Evolutionary conservation across 2,113 vertebrate species (phyloP), one percentile per base, ranked within the genome.

Genomic region (Marcusenius ussheri): DNA sequence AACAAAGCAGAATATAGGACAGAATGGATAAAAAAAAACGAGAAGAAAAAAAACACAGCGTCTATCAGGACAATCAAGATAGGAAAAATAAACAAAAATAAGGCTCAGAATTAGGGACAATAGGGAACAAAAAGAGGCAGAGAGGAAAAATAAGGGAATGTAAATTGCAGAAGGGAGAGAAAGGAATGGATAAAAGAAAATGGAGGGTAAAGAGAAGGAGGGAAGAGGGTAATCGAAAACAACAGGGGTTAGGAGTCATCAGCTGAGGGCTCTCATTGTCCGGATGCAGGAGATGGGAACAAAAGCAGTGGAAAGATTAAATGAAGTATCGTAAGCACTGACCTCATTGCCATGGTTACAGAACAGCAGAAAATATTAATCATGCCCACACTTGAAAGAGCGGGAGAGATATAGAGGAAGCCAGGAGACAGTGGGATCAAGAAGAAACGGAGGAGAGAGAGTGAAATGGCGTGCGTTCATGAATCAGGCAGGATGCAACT

Each of bases 281-380:
- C 93, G 93, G 94, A 96, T 94, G 94, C 92, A 95, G 94, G 94
- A 95, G 94, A 95, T 93, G 92, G 93, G 93, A 95, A 96, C 95
- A 96, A 96, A 95, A 95, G 95, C 98, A 97, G 96, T 94, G 96
- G 96, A 96, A 98, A 99, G 97, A 99, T 99, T 99, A 98, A 99
- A 99, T 99, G 99, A 99, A 99, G 98, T 98, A 99, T 99, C 98
- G 98, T 99, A 98, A 98, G 97, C 97, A 97, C 97, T 99, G 98
- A 98, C 98, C 98, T 97, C 96, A 99, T 99, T 97, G 97, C 97
- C 97, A 99, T 99, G 98, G 98, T 98, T 98, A 99, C 98, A 93
- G 96, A 97, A 98, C 96, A 98, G 97, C 94, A 94, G 97, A 97
- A 98, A 99, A 98, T 99, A 98, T 98, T 98, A 98, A 99, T 98